These are phyloP conservation scores for Peromyscus attwateri DNA, from an alignment of 2,797 vertebrate species.

Conservation along the genomic window DNA sequence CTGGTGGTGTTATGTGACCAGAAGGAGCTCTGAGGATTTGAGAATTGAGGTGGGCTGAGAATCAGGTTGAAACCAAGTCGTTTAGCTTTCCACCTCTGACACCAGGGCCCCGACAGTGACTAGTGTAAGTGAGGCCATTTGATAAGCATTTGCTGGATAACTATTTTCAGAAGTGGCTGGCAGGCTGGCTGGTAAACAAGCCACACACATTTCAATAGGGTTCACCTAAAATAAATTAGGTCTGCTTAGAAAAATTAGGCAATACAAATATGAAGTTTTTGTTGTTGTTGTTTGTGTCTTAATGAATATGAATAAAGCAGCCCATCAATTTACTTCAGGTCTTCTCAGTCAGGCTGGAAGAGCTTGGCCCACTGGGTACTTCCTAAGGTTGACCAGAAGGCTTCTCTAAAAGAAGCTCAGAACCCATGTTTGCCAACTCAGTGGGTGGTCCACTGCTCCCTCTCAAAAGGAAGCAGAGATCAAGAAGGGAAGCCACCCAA, in stretches of 20 bases:
- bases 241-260: not conserved
- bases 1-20: too few relatives aligned
- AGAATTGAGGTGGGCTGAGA: not conserved
- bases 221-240: not conserved
- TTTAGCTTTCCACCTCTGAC: not conserved
- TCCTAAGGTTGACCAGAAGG: not conserved
- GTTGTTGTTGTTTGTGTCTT: constrained; percentile 1
- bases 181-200: not conserved
- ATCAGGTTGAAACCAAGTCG: not conserved
- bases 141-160: not conserved
- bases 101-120: not conserved
- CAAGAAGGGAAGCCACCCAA: not conserved
- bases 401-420: not conserved
- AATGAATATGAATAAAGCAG: not conserved
- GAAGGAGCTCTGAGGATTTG: not conserved
- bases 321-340: not conserved
- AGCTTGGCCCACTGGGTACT: not conserved
- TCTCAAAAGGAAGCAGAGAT: not conserved
- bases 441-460: rapidly evolving
- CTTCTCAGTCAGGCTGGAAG: not conserved
- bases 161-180: not conserved
- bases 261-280: not conserved
- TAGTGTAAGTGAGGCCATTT: not conserved
- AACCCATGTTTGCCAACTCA: not conserved
- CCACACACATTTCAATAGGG: not conserved